Evolutionary conservation across 2,113 vertebrate species (phyloP), one percentile per base, ranked within the genome.

Genomic region (Anarrhichthys ocellatus): DNA sequence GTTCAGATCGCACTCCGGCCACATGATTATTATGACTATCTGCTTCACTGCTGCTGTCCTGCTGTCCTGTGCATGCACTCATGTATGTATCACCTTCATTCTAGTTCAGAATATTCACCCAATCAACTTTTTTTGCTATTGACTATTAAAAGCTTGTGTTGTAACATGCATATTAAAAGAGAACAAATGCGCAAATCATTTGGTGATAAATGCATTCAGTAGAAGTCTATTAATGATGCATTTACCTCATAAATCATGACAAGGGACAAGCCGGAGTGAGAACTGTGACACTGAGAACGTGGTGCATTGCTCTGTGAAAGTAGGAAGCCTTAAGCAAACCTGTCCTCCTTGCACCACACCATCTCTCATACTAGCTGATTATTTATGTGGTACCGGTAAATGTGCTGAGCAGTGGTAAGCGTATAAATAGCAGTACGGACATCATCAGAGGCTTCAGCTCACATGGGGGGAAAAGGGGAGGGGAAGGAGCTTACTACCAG

Each of bases 361-460:
- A n/a, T 84, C 82, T 88, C 71, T 81, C 78, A 82, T 91, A 90
- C 75, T 72, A 79, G 36, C 79, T 90, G 88, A 92, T 93, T 92
- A 93, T 92, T 94, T 91, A 92, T 92, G 90, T 75, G 80, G 24
- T 72, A 24, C 74, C 70, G 56, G 72, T 79, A 82, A 93, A 94
- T 92, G 87, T 94, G 90, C 89, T 94, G 93, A 93, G 91, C 80
- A 24, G 58, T 40, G 83, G 87, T 81, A 62, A 72, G 89, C 86
- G 86, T 92, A 93, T 91, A 93, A 94, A 95, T 92, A 93, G 93
- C 81, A 44, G 82, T 67, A 52, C 63, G 82, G 90, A 74, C 88
- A 88, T 91, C 85, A 87, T 92, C 82, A 85, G 89, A 89, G 87
- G 63, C 83, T 83, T 77, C 56, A 62, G 74, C 71, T 92, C 83